Evolutionary conservation across 2,888 invertebrate species (phyloP).

Genomic region (Meliscaeva auricollis): DNA sequence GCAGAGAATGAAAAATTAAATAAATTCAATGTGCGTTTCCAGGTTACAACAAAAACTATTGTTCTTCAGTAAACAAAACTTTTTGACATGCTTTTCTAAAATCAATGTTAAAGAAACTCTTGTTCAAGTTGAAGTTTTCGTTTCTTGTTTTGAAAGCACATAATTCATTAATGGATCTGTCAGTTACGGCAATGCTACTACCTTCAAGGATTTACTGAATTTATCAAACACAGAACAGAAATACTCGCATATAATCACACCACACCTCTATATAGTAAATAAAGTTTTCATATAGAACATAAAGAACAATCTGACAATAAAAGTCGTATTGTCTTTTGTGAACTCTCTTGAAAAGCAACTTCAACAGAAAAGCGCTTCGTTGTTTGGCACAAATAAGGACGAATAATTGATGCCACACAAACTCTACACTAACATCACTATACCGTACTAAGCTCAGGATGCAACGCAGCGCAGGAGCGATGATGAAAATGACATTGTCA

Average conservation of each 20-base stretch:
- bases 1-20: not conserved
- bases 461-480: slow-evolving; percentile 28
- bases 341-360: slow-evolving; percentile 31
- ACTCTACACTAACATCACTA: not conserved
- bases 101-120: slow-evolving; percentile 32
- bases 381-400: slow-evolving; percentile 25
- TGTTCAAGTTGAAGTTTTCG: not conserved
- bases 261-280: slow-evolving; percentile 17
- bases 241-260: not conserved
- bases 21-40: slow-evolving; percentile 7
- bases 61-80: slow-evolving; percentile 26
- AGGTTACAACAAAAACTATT: slow-evolving; percentile 20
- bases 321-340: slow-evolving; percentile 34
- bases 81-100: slow-evolving; percentile 35
- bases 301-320: slow-evolving; percentile 31
- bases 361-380: slow-evolving; percentile 34
- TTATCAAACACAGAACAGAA: not conserved
- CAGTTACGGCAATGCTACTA: slow-evolving; percentile 9
- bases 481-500: slow-evolving; percentile 70
- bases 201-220: slow-evolving; percentile 24
- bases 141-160: not conserved
- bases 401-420: slow-evolving; percentile 40
- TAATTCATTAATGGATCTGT: slow-evolving; percentile 35
- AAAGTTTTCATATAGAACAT: slow-evolving; percentile 15
- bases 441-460: not conserved